Evolutionary conservation across 2,797 vertebrate genomes (phyloP).

Genomic region (Heliangelus exortis): DNA sequence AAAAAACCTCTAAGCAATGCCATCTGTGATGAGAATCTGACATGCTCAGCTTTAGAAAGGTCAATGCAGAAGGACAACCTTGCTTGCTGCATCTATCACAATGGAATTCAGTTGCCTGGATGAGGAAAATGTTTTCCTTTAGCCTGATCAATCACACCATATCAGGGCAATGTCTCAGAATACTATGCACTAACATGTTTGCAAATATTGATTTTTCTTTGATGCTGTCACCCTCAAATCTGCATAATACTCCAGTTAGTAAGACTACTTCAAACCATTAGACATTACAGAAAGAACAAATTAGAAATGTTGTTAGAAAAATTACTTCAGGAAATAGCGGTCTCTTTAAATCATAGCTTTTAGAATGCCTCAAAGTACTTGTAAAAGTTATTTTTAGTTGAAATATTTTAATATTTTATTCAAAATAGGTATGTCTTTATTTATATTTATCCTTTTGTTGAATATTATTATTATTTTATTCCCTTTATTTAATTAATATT

Average conservation of each 20-base stretch:
- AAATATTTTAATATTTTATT: background rate
- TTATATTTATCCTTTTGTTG: no score
- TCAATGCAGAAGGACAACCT: slow-evolving; percentile 28
- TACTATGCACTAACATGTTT: background rate
- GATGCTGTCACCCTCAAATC: background rate
- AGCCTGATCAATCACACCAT: background rate
- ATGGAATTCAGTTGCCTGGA: background rate
- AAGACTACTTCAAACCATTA: background rate
- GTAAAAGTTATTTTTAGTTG: background rate
- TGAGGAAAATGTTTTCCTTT: background rate
- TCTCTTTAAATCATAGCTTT: background rate
- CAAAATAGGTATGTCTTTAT: background rate
- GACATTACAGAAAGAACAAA: background rate
- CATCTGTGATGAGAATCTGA: slow-evolving; percentile 42
- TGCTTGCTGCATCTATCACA: background rate
- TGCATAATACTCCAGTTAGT: background rate
- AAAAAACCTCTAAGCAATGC: slow-evolving; percentile 39
- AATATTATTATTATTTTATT: no score
- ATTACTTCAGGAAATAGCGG: background rate
- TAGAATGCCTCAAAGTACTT: background rate
- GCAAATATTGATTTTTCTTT: background rate
- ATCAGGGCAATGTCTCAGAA: background rate
- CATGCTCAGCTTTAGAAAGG: slow-evolving; percentile 26
- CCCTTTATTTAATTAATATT: background rate
- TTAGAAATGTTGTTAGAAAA: background rate